These are phyloP conservation scores for Falco peregrinus DNA, from an alignment of 2,797 vertebrate species.

Conservation along the genomic window DNA sequence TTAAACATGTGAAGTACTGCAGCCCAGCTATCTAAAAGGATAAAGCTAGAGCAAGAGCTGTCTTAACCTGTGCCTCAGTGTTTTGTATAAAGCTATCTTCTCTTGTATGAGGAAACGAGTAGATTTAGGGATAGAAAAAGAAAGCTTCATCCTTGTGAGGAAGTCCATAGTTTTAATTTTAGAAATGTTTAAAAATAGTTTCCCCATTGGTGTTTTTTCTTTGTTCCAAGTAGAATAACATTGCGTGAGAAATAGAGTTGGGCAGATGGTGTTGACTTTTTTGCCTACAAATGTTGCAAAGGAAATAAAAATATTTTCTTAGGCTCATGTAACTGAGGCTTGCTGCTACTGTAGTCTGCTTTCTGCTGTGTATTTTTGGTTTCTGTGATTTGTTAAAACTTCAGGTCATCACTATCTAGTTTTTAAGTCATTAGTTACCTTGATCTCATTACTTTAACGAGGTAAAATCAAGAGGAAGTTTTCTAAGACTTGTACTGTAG, in stretches of 20 bases:
- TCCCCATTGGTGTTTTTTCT: background rate
- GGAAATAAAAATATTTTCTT: slow-evolving; percentile 59
- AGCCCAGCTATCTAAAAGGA: background rate
- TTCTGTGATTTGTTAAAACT: background rate
- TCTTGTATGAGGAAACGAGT: background rate
- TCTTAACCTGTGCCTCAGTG: background rate
- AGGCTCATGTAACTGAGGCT: background rate
- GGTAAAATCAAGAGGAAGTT: background rate
- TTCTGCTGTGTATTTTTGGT: background rate
- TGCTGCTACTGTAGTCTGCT: background rate
- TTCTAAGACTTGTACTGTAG: background rate
- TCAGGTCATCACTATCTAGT: background rate
- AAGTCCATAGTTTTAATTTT: background rate
- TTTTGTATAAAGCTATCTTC: background rate
- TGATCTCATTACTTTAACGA: background rate
- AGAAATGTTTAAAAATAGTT: background rate
- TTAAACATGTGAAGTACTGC: background rate
- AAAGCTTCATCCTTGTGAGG: background rate
- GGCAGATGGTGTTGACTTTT: slow-evolving; percentile 49
- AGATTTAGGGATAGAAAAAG: background rate
- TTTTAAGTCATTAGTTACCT: background rate
- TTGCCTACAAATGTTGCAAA: slow-evolving; percentile 18
- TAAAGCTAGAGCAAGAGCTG: background rate
- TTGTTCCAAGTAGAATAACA: slow-evolving; percentile 30
- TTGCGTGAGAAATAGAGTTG: slow-evolving; percentile 39